Evolutionary conservation across 2,113 vertebrate genomes (phyloP).

Genomic region (Caranx melampygus): DNA sequence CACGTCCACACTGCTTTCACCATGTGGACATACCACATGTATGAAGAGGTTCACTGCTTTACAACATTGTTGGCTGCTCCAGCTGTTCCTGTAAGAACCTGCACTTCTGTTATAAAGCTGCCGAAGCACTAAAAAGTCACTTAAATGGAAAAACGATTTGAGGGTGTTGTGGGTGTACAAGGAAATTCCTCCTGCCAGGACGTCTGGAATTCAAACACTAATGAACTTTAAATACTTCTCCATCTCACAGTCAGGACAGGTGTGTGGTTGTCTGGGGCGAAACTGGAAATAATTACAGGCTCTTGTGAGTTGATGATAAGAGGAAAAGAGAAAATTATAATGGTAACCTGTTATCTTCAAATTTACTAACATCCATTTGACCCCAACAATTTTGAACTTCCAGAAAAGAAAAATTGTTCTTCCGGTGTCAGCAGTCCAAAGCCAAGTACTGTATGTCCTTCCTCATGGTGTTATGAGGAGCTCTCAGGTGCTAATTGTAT

Average conservation of each 20-base stretch:
- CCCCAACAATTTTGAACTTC: too few species aligned
- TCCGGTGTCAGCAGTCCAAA: too few species aligned
- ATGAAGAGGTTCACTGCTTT: background rate
- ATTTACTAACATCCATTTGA: too few species aligned
- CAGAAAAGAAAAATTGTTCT: too few species aligned
- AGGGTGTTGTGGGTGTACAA: background rate
- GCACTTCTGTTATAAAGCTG: background rate
- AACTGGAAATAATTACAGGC: slow-evolving; percentile 5
- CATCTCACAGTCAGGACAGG: slow-evolving; percentile 16
- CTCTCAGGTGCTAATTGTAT: too few species aligned
- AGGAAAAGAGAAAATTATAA: background rate
- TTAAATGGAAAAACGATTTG: background rate
- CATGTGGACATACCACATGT: background rate
- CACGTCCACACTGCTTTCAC: background rate
- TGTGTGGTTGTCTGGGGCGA: slow-evolving; percentile 15
- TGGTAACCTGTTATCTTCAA: background rate
- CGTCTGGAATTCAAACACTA: slow-evolving; percentile 39
- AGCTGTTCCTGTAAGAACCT: slow-evolving; percentile 31
- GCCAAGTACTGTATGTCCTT: too few species aligned
- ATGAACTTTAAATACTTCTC: slow-evolving; percentile 23
- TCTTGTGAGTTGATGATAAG: background rate
- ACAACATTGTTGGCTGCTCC: background rate
- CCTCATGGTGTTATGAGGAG: too few species aligned
- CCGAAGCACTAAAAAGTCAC: background rate
- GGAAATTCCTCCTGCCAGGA: slow-evolving; percentile 37